Evolutionary conservation across 2,113 vertebrate genomes (phyloP).

Genomic region (Anguilla japonica): DNA sequence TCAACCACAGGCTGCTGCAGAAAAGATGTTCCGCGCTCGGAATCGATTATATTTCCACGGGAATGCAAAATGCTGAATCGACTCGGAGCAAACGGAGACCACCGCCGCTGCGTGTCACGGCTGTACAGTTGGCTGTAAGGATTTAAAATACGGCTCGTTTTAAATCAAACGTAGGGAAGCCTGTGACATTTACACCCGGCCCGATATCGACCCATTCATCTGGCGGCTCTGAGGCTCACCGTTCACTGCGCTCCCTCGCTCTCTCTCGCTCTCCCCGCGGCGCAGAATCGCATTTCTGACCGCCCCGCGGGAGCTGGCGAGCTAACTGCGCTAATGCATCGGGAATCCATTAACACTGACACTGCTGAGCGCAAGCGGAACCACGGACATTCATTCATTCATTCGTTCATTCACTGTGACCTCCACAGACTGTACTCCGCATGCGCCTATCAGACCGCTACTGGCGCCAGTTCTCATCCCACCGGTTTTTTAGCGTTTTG

Average conservation of each 20-base stretch:
- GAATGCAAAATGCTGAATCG: background rate
- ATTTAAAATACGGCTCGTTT: background rate
- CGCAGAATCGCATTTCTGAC: background rate
- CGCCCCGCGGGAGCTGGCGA: background rate
- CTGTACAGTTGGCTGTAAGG: background rate
- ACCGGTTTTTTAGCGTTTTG: too few species aligned
- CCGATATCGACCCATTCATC: background rate
- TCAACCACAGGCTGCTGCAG: background rate
- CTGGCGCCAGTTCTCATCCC: too few species aligned
- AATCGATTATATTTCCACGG: background rate
- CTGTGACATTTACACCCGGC: background rate
- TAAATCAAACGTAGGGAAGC: background rate
- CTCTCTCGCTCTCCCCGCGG: too few species aligned
- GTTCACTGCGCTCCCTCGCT: background rate
- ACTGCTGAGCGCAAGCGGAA: too few species aligned
- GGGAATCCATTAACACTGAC: background rate
- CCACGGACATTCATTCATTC: background rate
- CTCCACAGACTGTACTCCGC: too few species aligned
- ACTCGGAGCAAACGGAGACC: background rate
- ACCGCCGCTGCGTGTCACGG: background rate
- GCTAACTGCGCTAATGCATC: background rate
- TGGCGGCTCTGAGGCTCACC: background rate
- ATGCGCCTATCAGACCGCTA: too few species aligned
- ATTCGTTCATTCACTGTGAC: too few species aligned
- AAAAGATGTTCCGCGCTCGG: background rate